Conservation (phyloP, 2,888 invertebrate genomes). For the Polymixis lichenea region DNA sequence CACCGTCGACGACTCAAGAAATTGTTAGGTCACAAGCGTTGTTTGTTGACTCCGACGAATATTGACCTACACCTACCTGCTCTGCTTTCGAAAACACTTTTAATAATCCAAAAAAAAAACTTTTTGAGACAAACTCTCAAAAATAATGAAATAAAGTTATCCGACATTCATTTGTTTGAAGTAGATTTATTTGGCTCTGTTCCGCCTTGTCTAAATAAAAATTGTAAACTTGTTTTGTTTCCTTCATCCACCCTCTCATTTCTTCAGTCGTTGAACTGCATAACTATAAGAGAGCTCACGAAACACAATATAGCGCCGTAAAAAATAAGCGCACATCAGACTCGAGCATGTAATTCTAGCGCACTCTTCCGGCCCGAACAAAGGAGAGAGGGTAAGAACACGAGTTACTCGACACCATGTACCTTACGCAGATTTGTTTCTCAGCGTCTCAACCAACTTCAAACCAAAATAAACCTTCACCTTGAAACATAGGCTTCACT, state of each 20-base stretch:
- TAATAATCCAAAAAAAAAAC: slow-evolving; percentile 18
- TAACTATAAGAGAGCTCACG: slow-evolving; percentile 86
- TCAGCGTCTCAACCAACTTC: slow-evolving; percentile 77
- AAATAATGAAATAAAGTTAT: slow-evolving; percentile 43
- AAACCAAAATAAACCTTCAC: slow-evolving; percentile 81
- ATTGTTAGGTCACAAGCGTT: slow-evolving; percentile 71
- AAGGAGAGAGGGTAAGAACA: slow-evolving; percentile 91
- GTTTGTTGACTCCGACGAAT: slow-evolving; percentile 70
- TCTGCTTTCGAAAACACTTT: slow-evolving; percentile 30
- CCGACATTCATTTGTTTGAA: slow-evolving; percentile 62
- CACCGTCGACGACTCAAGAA: slow-evolving; percentile 69
- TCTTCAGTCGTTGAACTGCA: slow-evolving; percentile 89
- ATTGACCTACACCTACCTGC: slow-evolving; percentile 49
- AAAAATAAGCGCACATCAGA: slow-evolving; percentile 91
- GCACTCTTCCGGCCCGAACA: slow-evolving; percentile 90
- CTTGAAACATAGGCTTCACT: slow-evolving; percentile 77
- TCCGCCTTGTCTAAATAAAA: slow-evolving; percentile 77
- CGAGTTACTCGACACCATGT: slow-evolving; percentile 91
- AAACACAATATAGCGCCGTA: slow-evolving; percentile 89
- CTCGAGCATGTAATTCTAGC: slow-evolving; percentile 91
- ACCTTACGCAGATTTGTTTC: slow-evolving; percentile 91
- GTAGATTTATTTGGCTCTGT: slow-evolving; percentile 66
- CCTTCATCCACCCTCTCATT: slow-evolving; percentile 84
- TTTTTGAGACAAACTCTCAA: slow-evolving; percentile 17
- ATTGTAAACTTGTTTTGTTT: slow-evolving; percentile 86